These are phyloP conservation scores for Phthorimaea operculella DNA, from an alignment of 1,140 invertebrate genomes.

Conservation along the genomic window DNA sequence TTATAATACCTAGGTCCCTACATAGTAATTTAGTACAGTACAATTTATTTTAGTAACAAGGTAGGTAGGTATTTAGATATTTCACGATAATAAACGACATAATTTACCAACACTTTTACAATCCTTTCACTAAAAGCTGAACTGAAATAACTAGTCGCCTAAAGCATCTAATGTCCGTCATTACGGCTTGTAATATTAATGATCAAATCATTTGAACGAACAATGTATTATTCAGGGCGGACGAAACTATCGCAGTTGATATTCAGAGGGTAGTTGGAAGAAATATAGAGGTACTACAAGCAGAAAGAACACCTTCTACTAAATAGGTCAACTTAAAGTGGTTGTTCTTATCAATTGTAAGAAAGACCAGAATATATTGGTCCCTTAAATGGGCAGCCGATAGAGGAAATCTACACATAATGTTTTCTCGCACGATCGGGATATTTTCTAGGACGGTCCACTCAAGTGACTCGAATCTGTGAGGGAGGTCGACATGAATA, in stretches of 20 bases:
- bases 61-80: too few relatives aligned
- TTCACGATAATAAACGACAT: too few relatives aligned
- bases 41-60: too few relatives aligned
- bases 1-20: too few relatives aligned
- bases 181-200: constrained; percentile 6
- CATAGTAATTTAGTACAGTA: too few relatives aligned
- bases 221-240: constrained; percentile 14
- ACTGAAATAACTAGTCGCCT: too few relatives aligned
- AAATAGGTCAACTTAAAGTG: too few relatives aligned
- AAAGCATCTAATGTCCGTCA: background rate
- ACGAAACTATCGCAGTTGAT: constrained; percentile 12
- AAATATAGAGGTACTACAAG: constrained; percentile 5
- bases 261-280: constrained; percentile 18
- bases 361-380: background rate
- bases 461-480: constrained; percentile 25
- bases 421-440: constrained; percentile 15
- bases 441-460: constrained; percentile 13
- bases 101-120: too few relatives aligned
- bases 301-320: too few relatives aligned
- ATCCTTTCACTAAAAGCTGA: too few relatives aligned
- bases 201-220: constrained; percentile 8
- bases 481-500: constrained; percentile 56
- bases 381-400: background rate
- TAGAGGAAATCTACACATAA: constrained; percentile 26
- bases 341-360: too few relatives aligned